These are phyloP conservation scores for Apogon talboti DNA, from an alignment of 2,797 vertebrate genomes.

Conservation along the genomic window DNA sequence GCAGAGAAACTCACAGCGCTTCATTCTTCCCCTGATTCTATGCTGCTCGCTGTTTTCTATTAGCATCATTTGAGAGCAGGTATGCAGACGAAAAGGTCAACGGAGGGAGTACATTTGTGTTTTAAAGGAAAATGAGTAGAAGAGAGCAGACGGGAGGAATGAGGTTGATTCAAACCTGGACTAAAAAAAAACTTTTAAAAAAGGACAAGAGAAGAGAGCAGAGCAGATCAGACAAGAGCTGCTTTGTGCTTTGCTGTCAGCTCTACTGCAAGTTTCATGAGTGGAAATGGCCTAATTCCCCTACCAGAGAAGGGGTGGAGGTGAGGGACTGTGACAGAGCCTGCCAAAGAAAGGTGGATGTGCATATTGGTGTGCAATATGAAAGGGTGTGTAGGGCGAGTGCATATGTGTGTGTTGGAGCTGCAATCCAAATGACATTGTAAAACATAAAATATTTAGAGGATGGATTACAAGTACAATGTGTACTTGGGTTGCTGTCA, in stretches of 20 bases:
- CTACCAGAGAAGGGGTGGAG: slow-evolving; percentile 50
- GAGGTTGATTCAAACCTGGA: not conserved
- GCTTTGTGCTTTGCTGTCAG: slow-evolving; percentile 37
- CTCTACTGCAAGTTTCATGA: slow-evolving; percentile 75
- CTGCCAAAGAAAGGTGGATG: slow-evolving; percentile 52
- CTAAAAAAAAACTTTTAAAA: not conserved
- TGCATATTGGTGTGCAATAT: slow-evolving; percentile 34
- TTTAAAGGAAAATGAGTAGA: slow-evolving; percentile 5
- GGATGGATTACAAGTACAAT: slow-evolving; percentile 78
- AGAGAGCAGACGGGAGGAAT: not conserved
- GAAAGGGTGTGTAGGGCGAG: not conserved
- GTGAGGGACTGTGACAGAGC: slow-evolving; percentile 66
- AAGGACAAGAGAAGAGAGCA: slow-evolving; percentile 11
- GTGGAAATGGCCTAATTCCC: slow-evolving; percentile 70
- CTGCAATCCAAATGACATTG: slow-evolving; percentile 67
- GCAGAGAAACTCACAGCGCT: not conserved
- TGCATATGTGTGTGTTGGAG: slow-evolving; percentile 21
- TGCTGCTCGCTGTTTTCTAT: not conserved
- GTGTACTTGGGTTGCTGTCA: slow-evolving; percentile 65
- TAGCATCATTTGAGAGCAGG: not conserved
- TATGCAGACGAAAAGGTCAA: not conserved
- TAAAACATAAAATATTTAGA: slow-evolving; percentile 82
- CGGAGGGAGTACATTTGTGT: not conserved
- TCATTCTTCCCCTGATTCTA: not conserved
- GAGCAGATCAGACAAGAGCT: slow-evolving; percentile 27